Conservation (phyloP, 1,140 invertebrate genomes). For the Atta texana region DNA sequence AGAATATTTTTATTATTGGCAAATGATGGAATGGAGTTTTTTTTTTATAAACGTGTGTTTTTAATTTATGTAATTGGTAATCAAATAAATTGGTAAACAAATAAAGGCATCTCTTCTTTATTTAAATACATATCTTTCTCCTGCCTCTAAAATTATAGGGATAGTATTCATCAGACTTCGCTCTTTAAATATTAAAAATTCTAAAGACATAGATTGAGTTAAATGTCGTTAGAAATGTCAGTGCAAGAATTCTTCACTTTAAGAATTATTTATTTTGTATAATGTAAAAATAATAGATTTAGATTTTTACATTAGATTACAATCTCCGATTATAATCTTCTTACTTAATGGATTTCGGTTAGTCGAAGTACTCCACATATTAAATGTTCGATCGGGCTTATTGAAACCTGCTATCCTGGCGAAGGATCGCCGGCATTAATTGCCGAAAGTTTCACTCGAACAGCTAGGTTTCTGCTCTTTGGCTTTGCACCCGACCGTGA, state of each 20-base stretch:
- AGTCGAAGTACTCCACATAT: background rate
- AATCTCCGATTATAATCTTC: background rate
- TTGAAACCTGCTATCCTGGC: conserved; percentile 33
- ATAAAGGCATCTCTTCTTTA: background rate
- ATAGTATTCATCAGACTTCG: background rate
- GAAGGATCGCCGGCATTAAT: conserved; percentile 47
- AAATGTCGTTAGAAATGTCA: background rate
- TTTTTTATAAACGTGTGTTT: background rate
- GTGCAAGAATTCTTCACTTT: background rate
- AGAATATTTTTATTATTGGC: background rate
- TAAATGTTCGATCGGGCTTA: conserved; percentile 32
- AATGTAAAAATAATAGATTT: background rate
- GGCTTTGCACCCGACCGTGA: conserved; percentile 56
- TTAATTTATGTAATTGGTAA: background rate
- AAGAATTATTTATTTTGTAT: background rate
- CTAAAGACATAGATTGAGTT: background rate
- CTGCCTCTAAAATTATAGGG: background rate
- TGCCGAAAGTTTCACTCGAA: conserved; percentile 56
- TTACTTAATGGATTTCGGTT: background rate
- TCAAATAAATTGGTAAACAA: background rate
- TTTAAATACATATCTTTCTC: background rate
- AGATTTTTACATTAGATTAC: background rate
- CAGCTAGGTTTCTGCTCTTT: conserved; percentile 54
- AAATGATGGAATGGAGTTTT: background rate
- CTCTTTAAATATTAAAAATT: background rate